Evolutionary conservation across 2,113 vertebrate species (phyloP), one percentile per base, ranked within the genome.

Genomic region (Lontra canadensis): DNA sequence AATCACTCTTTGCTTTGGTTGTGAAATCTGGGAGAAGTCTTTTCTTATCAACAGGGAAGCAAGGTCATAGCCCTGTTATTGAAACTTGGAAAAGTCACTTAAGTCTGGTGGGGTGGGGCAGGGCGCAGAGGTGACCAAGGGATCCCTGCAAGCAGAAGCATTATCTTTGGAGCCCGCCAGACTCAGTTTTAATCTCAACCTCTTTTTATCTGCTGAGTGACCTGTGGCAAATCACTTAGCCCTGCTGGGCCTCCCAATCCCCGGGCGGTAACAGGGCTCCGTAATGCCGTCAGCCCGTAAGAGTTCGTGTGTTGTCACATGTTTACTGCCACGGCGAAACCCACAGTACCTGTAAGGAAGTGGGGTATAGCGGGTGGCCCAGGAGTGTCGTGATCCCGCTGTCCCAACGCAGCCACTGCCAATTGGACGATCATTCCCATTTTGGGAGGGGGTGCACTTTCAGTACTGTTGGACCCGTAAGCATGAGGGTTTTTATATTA

Each of bases 71-170:
- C 17, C 42, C 36, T 71, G 73, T 29, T 44, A 29, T 2, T 26
- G 63, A 91, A 8, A 42, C 57, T n/a, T 49, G 18, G 59, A 44
- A 71, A 80, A 88, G 84, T 63, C 36, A 1, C 52, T 61, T 36
- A 47, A 18, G 12, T 31, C 2, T 4, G 57, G 5, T 4, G 2
- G 47, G n/a, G 31, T 0, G 0, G 59, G 13, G 25, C 7, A 12
- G 52, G 52, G 29, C 6, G n/a, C 47, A 12, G 14, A 8, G 61
- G 42, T 4, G 23, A 47, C 8, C 13, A 3, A 55, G 61, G 42
- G 39, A 55, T 34, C 34, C 21, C 84, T 52, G 34, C 59, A 3
- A 42, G 83, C 20, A 55, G 44, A 55, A 12, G 18, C 15, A 5
- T 9, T 26, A 0, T 61, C 49, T 47, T 42, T 23, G 57, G 52